Conservation (phyloP, 1,140 invertebrate species). For the Arion vulgaris region DNA sequence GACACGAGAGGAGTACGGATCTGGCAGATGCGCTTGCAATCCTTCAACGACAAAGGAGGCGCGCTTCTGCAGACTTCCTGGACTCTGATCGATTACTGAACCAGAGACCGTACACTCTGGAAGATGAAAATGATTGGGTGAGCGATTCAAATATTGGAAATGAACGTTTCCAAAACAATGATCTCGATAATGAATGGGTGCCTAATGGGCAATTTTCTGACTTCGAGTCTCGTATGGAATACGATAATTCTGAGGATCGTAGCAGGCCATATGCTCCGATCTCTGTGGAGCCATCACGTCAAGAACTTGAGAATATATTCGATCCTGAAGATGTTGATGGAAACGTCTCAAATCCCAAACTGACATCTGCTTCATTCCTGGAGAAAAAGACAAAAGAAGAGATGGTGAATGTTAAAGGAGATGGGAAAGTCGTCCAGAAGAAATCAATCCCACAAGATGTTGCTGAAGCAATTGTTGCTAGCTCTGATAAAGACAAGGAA, state of each 20-base stretch:
- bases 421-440: conserved; percentile 28
- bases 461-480: background rate
- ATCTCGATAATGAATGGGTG: background rate
- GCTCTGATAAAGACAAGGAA: background rate
- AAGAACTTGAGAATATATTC: conserved; percentile 19
- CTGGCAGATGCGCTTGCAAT: conserved; percentile 38
- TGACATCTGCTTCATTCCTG: background rate
- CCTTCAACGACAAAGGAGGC: conserved; percentile 40
- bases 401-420: conserved; percentile 23
- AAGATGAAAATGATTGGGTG: conserved; percentile 42
- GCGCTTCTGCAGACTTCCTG: background rate
- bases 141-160: background rate
- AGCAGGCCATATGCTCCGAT: background rate
- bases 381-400: conserved; percentile 35
- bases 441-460: conserved; percentile 6
- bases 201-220: conserved; percentile 1
- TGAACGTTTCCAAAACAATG: background rate
- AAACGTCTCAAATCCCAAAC: background rate
- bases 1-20: conserved; percentile 30
- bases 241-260: background rate
- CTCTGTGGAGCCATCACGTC: background rate
- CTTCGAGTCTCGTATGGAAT: background rate
- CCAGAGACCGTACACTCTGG: background rate
- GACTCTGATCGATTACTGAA: conserved; percentile 21
- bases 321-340: conserved; percentile 4